phyloP scores from a whole-genome alignment of 37 sponge, comb jelly and placozoan genomes.

The Corticium candelabrum region DNA sequence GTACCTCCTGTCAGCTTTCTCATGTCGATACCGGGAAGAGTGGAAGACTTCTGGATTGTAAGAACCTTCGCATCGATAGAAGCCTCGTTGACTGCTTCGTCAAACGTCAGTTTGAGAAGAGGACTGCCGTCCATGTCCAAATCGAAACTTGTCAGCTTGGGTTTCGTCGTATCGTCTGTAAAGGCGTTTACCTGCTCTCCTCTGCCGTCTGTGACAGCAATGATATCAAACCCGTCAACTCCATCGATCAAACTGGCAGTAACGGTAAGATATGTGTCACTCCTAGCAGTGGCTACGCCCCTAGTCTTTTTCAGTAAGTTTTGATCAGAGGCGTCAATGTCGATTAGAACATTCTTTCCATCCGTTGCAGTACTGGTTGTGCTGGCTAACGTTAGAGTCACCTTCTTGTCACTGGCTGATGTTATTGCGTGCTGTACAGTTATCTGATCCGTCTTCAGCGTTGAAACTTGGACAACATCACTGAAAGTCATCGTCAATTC shows the following conservation, averaged over 20 bases:
- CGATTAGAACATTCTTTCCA: neutral
- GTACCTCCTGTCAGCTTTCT: neutral
- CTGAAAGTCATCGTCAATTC: neutral
- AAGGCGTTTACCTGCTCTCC: conserved; percentile 9
- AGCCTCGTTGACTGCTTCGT: conserved; percentile 40
- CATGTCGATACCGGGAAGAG: neutral
- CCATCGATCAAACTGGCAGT: conserved; percentile 64
- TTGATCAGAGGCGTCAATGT: neutral
- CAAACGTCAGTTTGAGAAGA: conserved; percentile 47
- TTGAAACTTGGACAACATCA: conserved; percentile 6
- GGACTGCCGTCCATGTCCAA: conserved; percentile 8
- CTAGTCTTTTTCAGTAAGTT: neutral
- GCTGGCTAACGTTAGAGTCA: neutral
- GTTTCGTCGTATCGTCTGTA: conserved; percentile 6
- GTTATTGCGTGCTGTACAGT: neutral
- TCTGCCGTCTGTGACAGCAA: conserved; percentile 66
- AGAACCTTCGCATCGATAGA: conserved; percentile 32
- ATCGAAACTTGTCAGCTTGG: neutral
- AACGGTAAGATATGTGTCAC: conserved; percentile 23
- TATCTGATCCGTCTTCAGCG: conserved; percentile 6
- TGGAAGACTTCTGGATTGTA: conserved; percentile 33
- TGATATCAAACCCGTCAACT: conserved; percentile 44
- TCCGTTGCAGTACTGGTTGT: conserved; percentile 15
- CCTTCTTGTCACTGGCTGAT: neutral
- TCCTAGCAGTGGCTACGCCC: neutral